Evolutionary conservation across 92 coral and sea anemone species (phyloP), one percentile per base, ranked within the genome.

Genomic region (Heteractis magnifica): DNA sequence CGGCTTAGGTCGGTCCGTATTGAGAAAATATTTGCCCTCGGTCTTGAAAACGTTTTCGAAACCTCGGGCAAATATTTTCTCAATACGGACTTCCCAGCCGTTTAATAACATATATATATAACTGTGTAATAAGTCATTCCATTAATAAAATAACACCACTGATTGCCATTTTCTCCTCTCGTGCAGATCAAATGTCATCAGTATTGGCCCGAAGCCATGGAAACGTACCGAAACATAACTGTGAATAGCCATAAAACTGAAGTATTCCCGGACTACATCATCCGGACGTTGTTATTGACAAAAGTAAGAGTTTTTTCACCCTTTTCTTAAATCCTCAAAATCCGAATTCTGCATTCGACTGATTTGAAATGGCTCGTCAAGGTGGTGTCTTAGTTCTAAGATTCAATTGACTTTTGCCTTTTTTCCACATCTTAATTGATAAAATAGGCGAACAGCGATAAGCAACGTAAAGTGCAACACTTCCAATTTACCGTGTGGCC

Each of bases 151-250:
- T 34, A 0, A 34, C 44, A 34, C 44, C 44, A 34, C 0, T 34
- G 48, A 49, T 15, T 20, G 41, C 20, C 52, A 41, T 3, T 53
- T 41, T 34, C 56, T 70, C n/a, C 9, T 88, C 20, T 78, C 55
- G 64, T 51, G 49, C 41, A 90, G 94, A 52, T 74, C 10, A 90
- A 90, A 59, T 90, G 94, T 72, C 89, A 84, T 21, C 85, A 90
- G 71, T 90, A 90, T 48, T 90, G 94, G 91, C 94, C 94, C 4
- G 91, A 90, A 16, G n/a, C 5, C n/a, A 86, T 62, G 44, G 68
- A 70, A 51, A 84, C 72, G 19, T 88, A 71, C 75, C 86, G 94
- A 13, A 78, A 88, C 15, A 72, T 90, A 15, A 80, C 88, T 52
- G 91, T 88, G 4, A 71, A 83, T 58, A 10, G 58, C 0, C 85